phyloP scores from a whole-genome alignment of 2,888 invertebrate genomes.

The Acanthosepion esculentum region DNA sequence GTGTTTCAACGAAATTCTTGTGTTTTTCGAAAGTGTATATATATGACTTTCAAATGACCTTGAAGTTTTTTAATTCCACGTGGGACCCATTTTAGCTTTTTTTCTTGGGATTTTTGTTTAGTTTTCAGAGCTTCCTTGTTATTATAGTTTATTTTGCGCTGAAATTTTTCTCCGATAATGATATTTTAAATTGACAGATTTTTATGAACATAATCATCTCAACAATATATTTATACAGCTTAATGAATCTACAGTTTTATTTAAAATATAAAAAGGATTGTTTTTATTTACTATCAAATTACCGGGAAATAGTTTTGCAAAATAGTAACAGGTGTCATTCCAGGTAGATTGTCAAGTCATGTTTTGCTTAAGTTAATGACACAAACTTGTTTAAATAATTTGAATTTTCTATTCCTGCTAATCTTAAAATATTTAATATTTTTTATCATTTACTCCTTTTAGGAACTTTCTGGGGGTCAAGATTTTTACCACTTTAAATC shows the following conservation, averaged over 20 bases:
- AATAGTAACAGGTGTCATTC: too few species aligned
- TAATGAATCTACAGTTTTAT: background rate
- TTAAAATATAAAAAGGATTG: background rate
- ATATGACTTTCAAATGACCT: constrained; percentile 63
- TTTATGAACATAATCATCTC: background rate
- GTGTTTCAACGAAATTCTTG: constrained; percentile 60
- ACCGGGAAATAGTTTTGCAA: background rate
- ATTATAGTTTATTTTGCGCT: background rate
- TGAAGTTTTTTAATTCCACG: constrained; percentile 58
- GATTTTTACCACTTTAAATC: too few species aligned
- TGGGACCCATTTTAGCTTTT: constrained; percentile 70
- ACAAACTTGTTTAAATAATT: too few species aligned
- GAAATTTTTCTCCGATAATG: background rate
- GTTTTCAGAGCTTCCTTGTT: background rate
- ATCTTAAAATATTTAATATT: too few species aligned
- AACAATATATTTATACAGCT: background rate
- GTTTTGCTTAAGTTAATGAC: too few species aligned
- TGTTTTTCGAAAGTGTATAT: constrained; percentile 51
- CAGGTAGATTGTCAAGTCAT: too few species aligned
- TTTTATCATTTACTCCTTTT: too few species aligned
- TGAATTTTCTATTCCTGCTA: too few species aligned
- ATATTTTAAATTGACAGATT: background rate
- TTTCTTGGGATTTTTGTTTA: constrained; percentile 54
- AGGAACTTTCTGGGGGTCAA: too few species aligned
- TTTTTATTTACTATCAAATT: background rate